Evolutionary conservation across 2,888 invertebrate species (phyloP), one percentile per base, ranked within the genome.

Genomic region (Pseudanteris insignis): DNA sequence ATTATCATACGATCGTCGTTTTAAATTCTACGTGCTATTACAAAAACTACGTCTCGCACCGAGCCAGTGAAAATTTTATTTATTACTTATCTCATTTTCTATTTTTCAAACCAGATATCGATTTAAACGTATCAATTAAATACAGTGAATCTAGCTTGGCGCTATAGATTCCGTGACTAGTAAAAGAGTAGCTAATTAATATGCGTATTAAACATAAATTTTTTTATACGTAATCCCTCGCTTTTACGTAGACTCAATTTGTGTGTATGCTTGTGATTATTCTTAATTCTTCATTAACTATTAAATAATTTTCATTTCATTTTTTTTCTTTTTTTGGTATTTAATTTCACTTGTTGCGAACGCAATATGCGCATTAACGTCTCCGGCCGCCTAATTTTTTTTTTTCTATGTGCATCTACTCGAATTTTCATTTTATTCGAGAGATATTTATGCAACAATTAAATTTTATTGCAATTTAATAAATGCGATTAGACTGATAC

Each of bases 301-400:
- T 46, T 10, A 30, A 26, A 15, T 41, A 28, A 30, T 32, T 44
- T 32, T 25, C 26, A 9, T 21, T 9, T 26, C 25, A 15, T 33
- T 12, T 55, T n/a, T n/a, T n/a, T n/a, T n/a, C n/a, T n/a, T n/a
- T n/a, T 55, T 47, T 57, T 57, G 55, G 55, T 57, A 57, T 48
- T 29, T 30, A 40, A 55, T 55, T 57, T 57, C 41, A 47, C 36
- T 41, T 57, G 53, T 60, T 53, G 43, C 48, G 33, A 61, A 50
- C 61, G 61, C 61, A 53, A 47, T 47, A 47, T 53, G 53, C 60
- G 53, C 38, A 48, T 51, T 48, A 44, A 47, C 44, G 60, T 61
- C 48, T 54, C 60, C 60, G 60, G 48, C 54, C 60, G 59, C 32
- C 32, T 41, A 46, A 38, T 14, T 33, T 57, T 44, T 37, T n/a